Conservation (phyloP, 2,797 vertebrate genomes). For the Gymnothorax reevesii region DNA sequence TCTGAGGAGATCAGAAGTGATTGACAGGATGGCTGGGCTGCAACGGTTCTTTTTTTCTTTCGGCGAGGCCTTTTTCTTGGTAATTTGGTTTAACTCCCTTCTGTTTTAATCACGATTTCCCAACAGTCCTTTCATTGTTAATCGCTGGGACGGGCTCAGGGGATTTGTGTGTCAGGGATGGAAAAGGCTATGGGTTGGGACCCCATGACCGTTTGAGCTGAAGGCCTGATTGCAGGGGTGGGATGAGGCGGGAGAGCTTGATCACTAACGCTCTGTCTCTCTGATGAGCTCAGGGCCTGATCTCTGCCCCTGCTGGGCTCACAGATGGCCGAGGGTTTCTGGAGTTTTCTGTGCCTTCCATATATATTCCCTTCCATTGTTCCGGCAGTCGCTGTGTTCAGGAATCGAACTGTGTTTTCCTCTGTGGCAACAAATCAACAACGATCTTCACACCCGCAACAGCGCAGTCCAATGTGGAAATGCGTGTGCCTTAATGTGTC, state of each 20-base stretch:
- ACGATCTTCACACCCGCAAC: too few relatives aligned
- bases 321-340: not conserved
- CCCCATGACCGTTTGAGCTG: not conserved
- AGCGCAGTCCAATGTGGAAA: not conserved
- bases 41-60: not conserved
- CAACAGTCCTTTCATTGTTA: not conserved
- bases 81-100: not conserved
- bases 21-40: too few relatives aligned
- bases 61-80: not conserved
- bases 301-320: not conserved
- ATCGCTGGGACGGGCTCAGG: not conserved
- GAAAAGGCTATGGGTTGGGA: not conserved
- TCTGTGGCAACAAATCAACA: not conserved
- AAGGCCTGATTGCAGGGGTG: not conserved
- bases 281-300: not conserved
- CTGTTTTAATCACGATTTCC: conserved; percentile 6
- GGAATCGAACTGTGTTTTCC: not conserved
- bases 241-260: conserved; percentile 10
- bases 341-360: not conserved
- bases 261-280: not conserved
- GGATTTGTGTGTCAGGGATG: not conserved
- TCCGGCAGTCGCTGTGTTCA: not conserved
- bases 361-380: not conserved
- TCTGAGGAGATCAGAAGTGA: not conserved
- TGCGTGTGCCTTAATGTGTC: not conserved